A percentile compares a stretch with the other conserved stretches of the same genome.
phyloP scores from a whole-genome alignment of 2,113 vertebrate genomes.

The Hypocryptadius cinnamomeus region DNA sequence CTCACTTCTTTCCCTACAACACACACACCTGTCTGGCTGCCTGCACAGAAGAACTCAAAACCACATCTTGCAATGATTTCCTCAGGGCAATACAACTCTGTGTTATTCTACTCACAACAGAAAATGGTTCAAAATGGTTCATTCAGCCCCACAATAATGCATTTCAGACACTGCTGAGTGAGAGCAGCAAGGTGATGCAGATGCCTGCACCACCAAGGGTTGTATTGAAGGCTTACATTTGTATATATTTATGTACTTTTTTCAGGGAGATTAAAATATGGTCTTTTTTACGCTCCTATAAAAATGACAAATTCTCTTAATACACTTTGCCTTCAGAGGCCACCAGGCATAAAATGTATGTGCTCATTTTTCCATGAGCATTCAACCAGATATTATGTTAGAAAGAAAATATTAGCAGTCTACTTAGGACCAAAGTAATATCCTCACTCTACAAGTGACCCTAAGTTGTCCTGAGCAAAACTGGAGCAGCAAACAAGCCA shows the following conservation, averaged over 20 bases:
- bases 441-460: neutral
- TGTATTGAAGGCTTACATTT: neutral
- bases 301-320: slow-evolving; percentile 26
- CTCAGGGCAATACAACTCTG: neutral
- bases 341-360: neutral
- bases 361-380: neutral
- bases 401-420: neutral
- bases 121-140: neutral
- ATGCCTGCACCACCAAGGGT: neutral
- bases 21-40: neutral
- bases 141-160: neutral
- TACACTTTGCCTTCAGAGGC: neutral
- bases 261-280: neutral
- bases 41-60: neutral
- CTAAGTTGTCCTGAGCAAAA: neutral
- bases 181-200: neutral
- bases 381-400: neutral
- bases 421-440: neutral
- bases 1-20: neutral
- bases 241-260: neutral
- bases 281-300: neutral
- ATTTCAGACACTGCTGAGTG: neutral
- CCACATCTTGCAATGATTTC: neutral
- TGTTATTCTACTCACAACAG: neutral
- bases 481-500: neutral